phyloP scores from a whole-genome alignment of 2,113 vertebrate species.

The Romanogobio albipinnatus region DNA sequence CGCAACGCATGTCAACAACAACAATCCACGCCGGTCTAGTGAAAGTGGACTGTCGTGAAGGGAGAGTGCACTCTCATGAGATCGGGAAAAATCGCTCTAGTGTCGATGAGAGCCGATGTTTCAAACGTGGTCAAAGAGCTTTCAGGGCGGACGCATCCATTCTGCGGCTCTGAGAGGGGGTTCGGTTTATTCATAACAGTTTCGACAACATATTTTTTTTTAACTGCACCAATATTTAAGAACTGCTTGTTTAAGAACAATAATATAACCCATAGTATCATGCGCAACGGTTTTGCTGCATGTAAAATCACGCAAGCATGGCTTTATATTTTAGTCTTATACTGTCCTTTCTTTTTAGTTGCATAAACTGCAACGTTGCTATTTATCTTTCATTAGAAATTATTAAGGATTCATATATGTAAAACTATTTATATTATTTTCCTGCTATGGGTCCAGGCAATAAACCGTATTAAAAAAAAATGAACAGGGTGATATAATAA shows the following conservation, averaged over 20 bases:
- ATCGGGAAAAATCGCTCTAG: background rate
- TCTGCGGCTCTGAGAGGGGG: background rate
- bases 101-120: background rate
- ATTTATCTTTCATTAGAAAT: background rate
- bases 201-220: background rate
- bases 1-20: background rate
- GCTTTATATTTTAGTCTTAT: background rate
- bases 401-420: too few species aligned
- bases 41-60: background rate
- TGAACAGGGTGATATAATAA: too few species aligned
- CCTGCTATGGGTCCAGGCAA: too few species aligned
- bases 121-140: background rate
- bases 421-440: too few species aligned
- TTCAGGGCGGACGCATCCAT: conserved; percentile 11
- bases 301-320: background rate
- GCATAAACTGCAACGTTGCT: background rate
- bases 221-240: background rate
- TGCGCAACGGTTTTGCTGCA: background rate
- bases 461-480: too few species aligned
- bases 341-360: background rate
- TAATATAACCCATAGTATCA: background rate
- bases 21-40: background rate
- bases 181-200: background rate
- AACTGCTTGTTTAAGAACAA: background rate
- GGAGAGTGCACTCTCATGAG: background rate